These are phyloP conservation scores for Lepidurus couesii DNA, from an alignment of 1,140 invertebrate species.

Conservation along the genomic window DNA sequence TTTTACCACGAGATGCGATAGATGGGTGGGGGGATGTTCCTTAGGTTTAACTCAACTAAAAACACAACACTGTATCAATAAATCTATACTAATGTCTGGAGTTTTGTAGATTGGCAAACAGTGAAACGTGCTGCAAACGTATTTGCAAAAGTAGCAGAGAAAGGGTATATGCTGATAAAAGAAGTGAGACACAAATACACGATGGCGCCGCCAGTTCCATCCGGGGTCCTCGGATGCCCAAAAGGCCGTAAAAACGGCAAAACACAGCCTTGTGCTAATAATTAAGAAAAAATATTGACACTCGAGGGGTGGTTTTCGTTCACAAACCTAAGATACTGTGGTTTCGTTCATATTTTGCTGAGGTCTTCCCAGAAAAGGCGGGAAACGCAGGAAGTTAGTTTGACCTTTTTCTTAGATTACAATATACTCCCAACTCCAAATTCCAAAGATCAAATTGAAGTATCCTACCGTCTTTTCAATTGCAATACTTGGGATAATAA, in stretches of 20 bases:
- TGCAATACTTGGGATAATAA: no score
- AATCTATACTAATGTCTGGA: background rate
- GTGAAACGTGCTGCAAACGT: background rate
- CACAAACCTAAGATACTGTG: no score
- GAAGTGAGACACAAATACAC: background rate
- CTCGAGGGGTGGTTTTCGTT: background rate
- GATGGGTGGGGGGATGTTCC: background rate
- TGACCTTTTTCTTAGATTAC: no score
- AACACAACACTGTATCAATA: background rate
- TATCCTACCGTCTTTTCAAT: no score
- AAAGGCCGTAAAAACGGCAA: background rate
- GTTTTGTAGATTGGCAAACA: background rate
- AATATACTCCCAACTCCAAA: no score
- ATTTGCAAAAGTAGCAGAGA: conserved; percentile 2
- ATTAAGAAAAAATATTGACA: conserved; percentile 5
- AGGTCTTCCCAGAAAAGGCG: no score
- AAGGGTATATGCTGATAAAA: background rate
- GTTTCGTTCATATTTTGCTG: no score
- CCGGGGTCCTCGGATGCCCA: background rate
- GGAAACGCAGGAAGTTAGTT: no score
- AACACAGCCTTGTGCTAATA: background rate
- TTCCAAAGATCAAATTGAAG: no score
- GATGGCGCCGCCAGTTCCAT: background rate
- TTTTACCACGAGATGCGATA: no score
- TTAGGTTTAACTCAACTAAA: background rate